phyloP scores from a whole-genome alignment of 2,797 vertebrate genomes.

The Spatula clypeata region DNA sequence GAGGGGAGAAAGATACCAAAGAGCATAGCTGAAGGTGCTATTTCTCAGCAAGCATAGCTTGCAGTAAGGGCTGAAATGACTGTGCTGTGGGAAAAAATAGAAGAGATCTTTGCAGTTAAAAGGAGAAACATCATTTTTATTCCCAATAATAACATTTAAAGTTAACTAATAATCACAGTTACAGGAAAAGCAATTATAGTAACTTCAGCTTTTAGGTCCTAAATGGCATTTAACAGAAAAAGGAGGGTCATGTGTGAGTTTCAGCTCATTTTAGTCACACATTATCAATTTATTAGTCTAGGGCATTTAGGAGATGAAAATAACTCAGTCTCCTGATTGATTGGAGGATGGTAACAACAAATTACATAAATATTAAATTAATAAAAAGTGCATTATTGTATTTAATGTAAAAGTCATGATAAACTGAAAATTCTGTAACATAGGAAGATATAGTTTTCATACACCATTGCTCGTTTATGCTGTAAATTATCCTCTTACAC shows the following conservation, averaged over 20 bases:
- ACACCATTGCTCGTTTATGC: neutral
- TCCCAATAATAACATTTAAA: neutral
- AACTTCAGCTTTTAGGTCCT: neutral
- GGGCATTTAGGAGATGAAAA: neutral
- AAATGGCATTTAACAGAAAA: neutral
- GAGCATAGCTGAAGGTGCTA: neutral
- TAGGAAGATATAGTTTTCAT: neutral
- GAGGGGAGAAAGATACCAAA: neutral
- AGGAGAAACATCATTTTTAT: neutral
- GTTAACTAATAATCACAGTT: conserved; percentile 27
- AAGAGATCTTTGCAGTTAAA: neutral
- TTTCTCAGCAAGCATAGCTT: neutral
- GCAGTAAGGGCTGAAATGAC: conserved; percentile 14
- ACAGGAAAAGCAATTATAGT: neutral
- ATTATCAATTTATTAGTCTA: neutral
- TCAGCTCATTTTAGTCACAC: neutral
- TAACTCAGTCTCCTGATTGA: neutral
- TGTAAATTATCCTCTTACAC: neutral
- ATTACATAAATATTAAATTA: neutral
- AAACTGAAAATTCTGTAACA: neutral
- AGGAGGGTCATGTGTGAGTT: neutral
- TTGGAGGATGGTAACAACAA: neutral
- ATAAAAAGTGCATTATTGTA: neutral
- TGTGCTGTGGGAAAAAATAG: neutral
- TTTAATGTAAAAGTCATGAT: neutral